Base-by-base conservation (phyloP, 2,888 invertebrate species). In the Syrphus vitripennis region DNA sequence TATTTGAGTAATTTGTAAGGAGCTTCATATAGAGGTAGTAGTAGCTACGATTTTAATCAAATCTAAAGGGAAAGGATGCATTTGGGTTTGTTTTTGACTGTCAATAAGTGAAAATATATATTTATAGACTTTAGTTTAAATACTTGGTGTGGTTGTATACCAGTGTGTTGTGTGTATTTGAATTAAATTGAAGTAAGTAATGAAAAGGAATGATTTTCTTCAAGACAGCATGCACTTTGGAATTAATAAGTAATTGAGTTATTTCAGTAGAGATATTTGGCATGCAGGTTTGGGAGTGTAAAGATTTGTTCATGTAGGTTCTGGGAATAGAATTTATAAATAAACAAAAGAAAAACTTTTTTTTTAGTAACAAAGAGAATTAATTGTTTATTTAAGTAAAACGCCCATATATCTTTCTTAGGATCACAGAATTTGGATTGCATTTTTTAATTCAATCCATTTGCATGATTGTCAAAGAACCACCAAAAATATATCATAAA, bases 1-100 rank as follows among this genome's bases (percentile, higher is more conserved):
- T 37, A 67, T 74, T 74, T 74, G 59, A 61, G 48, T 57, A 63
- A 16, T 53, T 61, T 75, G 24, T 70, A 75, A 61, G 69, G 50
- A 61, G 7, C n/a, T 29, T 16, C 19, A 19, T 19, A 14, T 16
- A 14, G 16, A 57, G 53, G 16, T 16, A 55, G 55, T n/a, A n/a
- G n/a, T n/a, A n/a, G 29, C 1, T 53, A 59, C 24, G 26, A 48
- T 31, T 45, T 34, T n/a, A n/a, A n/a, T 67, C n/a, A 12, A 21
- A n/a, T 69, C 69, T 24, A 14, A 6, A 21, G n/a, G n/a, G 14
- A 37, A 21, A 14, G 14, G 26, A 26, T 42, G 26, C 19, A 45
- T 65, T 19, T 19, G 24, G 26, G 29, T 14, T 45, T 65, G 29
- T 45, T 19, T 21, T 34, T 67, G 34, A 21, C 10, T 16, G n/a